Base-by-base conservation (phyloP, 2,113 vertebrate species). In the Triplophysa siluroides region DNA sequence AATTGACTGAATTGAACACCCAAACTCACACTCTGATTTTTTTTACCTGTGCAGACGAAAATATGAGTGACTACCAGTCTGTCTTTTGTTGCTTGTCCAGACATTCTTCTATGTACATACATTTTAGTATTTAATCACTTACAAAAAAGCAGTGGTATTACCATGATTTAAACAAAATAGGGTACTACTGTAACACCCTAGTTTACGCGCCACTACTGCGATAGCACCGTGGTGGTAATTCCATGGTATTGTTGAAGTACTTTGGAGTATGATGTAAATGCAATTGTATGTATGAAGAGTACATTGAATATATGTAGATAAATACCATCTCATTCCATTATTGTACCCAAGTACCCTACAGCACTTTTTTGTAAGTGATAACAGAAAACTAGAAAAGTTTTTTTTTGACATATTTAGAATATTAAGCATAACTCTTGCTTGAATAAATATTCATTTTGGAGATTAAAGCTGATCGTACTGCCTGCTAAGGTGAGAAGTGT, bases 1-100 rank as follows among this genome's bases (percentile, higher is more conserved):
- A 77, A 77, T 77, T 77, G 56, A 45, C 72, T 74, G 75, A 77
- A 77, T 45, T 52, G 16, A 65, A 77, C 0, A 60, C 60, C 73
- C 26, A 41, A 76, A 76, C 41, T 76, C 73, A 63, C 43, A 76
- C 21, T 45, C 58, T 60, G 19, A 0, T 65, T 24, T 38, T 11
- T 65, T 64, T 65, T 13, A 33, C 2, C 19, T 76, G 62, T 77
- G 61, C 33, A 21, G 64, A 33, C 23, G 43, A 76, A 16, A 76
- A 18, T 18, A 18, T 16, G n/a, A 38, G 26, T 65, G 54, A 16
- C 43, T 65, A 26, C 24, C 61, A 63, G n/a, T 33, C 62, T 66
- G 6, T n/a, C 23, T 41, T 61, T 23, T 74, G 33, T 61, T 74
- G 56, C 56, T 50, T 54, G 41, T 75, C 60, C 73, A 75, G 41